These are phyloP conservation scores for Myiozetetes cayanensis DNA, from an alignment of 2,113 vertebrate species.

Conservation along the genomic window DNA sequence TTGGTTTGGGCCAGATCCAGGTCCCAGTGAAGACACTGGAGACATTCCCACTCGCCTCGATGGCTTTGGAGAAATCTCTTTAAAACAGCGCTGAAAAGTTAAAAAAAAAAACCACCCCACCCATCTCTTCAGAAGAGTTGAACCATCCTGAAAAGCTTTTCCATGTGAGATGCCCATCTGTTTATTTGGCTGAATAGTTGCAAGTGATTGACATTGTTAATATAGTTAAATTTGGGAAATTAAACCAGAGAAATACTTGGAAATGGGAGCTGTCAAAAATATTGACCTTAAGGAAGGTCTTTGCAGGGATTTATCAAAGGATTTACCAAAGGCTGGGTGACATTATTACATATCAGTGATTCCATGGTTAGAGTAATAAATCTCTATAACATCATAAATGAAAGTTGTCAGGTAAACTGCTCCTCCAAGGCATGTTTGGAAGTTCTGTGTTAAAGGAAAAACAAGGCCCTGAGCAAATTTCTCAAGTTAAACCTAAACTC, in stretches of 20 bases:
- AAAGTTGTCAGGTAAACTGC: not conserved
- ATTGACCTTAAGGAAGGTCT: not conserved
- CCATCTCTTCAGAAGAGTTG: not conserved
- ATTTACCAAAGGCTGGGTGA: not conserved
- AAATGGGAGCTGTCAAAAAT: not conserved
- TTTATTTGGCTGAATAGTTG: not conserved
- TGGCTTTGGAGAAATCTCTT: not conserved
- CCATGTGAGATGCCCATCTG: not conserved
- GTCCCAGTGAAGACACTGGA: not conserved
- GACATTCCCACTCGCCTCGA: not conserved
- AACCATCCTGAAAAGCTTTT: not conserved
- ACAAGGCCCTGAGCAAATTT: not conserved
- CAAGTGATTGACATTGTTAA: not conserved
- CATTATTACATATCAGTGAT: not conserved
- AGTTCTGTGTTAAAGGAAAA: not conserved
- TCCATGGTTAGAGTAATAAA: not conserved
- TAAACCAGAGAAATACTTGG: not conserved
- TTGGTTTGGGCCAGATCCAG: not conserved
- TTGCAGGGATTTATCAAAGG: not conserved
- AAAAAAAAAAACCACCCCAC: too few species aligned
- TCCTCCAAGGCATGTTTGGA: slow-evolving; percentile 7
- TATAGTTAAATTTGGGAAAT: not conserved
- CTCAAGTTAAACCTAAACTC: not conserved
- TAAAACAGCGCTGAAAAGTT: not conserved
- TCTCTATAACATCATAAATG: not conserved